These are phyloP conservation scores for Enteromius argenteus DNA, from an alignment of 2,797 vertebrate genomes.

Conservation along the genomic window DNA sequence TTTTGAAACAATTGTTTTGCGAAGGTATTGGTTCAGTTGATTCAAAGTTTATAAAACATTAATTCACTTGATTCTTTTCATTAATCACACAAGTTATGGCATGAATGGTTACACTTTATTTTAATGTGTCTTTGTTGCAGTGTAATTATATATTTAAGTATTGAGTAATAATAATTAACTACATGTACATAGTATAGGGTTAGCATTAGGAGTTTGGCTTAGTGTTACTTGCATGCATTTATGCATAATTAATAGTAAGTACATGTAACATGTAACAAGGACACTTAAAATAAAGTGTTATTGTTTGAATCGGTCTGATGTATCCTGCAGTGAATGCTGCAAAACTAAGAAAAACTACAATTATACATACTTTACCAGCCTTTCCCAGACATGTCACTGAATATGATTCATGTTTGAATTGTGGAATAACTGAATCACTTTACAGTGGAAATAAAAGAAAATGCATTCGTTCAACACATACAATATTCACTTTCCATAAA, in stretches of 20 bases:
- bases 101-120: too few species aligned
- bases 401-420: slow-evolving; percentile 42
- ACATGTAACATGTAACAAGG: too few species aligned
- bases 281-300: too few species aligned
- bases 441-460: slow-evolving; percentile 39
- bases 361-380: background rate
- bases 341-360: background rate
- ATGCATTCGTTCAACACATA: slow-evolving; percentile 24
- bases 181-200: too few species aligned
- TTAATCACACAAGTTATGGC: background rate
- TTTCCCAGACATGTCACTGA: slow-evolving; percentile 32
- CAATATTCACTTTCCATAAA: slow-evolving; percentile 33
- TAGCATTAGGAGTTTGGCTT: too few species aligned
- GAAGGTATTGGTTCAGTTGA: background rate
- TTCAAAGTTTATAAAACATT: background rate
- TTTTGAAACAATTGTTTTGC: background rate
- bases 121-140: too few species aligned
- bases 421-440: slow-evolving; percentile 42
- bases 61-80: background rate
- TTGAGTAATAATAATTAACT: too few species aligned
- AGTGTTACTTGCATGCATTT: too few species aligned
- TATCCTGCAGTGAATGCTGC: background rate
- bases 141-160: too few species aligned
- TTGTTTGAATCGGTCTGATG: background rate
- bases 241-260: too few species aligned